A percentile compares a stretch with the other conserved stretches of the same genome.
Evolutionary conservation across 2,888 invertebrate species (phyloP).

Genomic region (Conchocele bisecta): DNA sequence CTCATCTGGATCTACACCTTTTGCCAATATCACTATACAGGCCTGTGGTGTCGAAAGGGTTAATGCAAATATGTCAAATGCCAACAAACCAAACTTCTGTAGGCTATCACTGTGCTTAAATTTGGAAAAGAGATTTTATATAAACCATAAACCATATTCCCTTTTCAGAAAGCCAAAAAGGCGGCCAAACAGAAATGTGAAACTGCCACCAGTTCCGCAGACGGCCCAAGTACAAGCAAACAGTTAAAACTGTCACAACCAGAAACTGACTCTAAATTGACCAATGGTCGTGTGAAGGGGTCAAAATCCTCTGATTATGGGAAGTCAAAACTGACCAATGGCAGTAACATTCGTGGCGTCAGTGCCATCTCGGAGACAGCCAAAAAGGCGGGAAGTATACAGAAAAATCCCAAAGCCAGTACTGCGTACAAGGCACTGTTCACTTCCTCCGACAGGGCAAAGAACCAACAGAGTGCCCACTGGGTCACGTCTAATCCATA

Average conservation of each 20-base stretch:
- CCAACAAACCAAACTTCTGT: too few species aligned
- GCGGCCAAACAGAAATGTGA: conserved; percentile 84
- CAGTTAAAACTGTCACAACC: conserved; percentile 46
- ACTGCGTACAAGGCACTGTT: conserved; percentile 98
- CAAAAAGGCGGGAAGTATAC: conserved; percentile 84
- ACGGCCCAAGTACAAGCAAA: conserved; percentile 64
- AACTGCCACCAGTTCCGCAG: conserved; percentile 21
- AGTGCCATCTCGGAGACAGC: conserved; percentile 64
- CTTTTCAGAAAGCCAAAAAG: conserved; percentile 86
- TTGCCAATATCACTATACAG: too few species aligned
- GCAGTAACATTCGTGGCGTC: conserved; percentile 27
- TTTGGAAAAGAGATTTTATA: too few species aligned
- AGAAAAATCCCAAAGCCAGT: conserved; percentile 94
- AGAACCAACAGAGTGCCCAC: conserved; percentile 94
- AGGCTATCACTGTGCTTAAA: too few species aligned
- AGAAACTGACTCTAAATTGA: conserved; percentile 43
- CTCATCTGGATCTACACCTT: too few species aligned
- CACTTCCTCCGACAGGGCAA: conserved; percentile 93
- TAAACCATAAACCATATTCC: too few species aligned
- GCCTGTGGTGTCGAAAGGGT: too few species aligned
- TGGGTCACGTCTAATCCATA: conserved; percentile 99
- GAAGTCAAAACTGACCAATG: conserved; percentile 72
- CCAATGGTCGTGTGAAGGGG: conserved; percentile 25
- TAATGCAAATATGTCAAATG: too few species aligned
- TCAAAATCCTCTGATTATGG: conserved; percentile 11